A percentile compares a stretch with the other conserved stretches of the same genome.
These are phyloP conservation scores for cattle (Bos taurus) DNA, from an alignment of 2,113 vertebrate genomes.

Conservation along the genomic window DNA sequence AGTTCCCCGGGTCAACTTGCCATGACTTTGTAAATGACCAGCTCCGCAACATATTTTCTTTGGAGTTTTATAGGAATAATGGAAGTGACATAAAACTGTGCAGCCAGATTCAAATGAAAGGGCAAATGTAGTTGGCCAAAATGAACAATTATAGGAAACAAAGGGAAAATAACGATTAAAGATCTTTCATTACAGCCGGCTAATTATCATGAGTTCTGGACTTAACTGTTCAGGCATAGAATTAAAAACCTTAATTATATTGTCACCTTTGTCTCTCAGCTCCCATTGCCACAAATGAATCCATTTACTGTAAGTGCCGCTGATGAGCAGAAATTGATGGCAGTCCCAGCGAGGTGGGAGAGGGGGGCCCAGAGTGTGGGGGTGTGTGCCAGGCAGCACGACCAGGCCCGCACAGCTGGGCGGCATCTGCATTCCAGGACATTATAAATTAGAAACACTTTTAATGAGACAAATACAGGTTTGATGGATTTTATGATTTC, in stretches of 20 bases:
- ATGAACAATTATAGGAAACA: constrained; percentile 83
- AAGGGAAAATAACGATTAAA: constrained; percentile 91
- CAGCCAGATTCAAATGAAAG: constrained; percentile 74
- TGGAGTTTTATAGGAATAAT: constrained; percentile 38
- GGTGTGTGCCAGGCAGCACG: constrained; percentile 53
- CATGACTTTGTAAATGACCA: constrained; percentile 48
- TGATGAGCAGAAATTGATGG: constrained; percentile 87
- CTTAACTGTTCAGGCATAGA: constrained; percentile 98
- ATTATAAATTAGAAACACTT: constrained; percentile 84
- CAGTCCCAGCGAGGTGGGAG: constrained; percentile 79
- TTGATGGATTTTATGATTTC: constrained; percentile 79
- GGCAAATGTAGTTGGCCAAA: constrained; percentile 79
- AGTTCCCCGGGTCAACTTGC: background rate
- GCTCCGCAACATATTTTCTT: constrained; percentile 45
- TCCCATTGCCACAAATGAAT: constrained; percentile 86
- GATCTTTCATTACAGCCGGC: constrained; percentile 93
- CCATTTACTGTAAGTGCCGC: constrained; percentile 85
- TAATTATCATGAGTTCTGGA: constrained; percentile 98
- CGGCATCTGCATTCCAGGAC: constrained; percentile 81
- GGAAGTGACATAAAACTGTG: constrained; percentile 33
- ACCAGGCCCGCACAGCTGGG: constrained; percentile 76
- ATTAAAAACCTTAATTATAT: constrained; percentile 99
- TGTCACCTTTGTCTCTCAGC: constrained; percentile 91
- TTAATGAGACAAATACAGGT: constrained; percentile 81
- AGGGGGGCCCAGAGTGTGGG: constrained; percentile 47